These are phyloP conservation scores for Cylas formicarius DNA, from an alignment of 1,140 invertebrate species.

Conservation along the genomic window DNA sequence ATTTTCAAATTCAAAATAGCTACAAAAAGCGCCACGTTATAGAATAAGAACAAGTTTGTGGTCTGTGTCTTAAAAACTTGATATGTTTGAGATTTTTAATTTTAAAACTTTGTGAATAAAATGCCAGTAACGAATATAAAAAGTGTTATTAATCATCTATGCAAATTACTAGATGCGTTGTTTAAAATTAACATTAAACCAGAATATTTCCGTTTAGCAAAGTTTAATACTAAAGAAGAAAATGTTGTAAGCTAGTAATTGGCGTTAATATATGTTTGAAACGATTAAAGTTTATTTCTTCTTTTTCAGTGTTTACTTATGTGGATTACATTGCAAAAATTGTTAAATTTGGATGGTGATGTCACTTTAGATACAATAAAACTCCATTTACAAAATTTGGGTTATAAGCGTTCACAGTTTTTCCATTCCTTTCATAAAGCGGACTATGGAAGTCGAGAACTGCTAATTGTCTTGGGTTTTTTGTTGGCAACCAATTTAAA, in stretches of 20 bases:
- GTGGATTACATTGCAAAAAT: no score
- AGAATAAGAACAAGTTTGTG: no score
- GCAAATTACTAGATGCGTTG: slow-evolving; percentile 11
- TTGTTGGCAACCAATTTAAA: slow-evolving; percentile 1
- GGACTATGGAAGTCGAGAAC: slow-evolving; percentile 10
- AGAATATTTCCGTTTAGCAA: slow-evolving; percentile 17
- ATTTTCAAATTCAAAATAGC: no score
- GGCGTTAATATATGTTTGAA: no score
- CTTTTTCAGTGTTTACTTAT: no score
- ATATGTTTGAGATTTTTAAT: no score
- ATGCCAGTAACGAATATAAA: slow-evolving; percentile 15
- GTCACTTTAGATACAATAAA: no score
- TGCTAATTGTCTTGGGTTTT: slow-evolving; percentile 10
- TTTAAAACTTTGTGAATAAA: no score
- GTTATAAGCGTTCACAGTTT: slow-evolving; percentile 11
- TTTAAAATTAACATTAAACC: slow-evolving; percentile 16
- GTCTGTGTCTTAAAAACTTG: no score
- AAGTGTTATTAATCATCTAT: slow-evolving; percentile 10
- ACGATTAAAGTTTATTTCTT: no score
- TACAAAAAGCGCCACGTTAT: no score
- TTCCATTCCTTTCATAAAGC: background rate
- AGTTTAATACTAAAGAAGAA: slow-evolving; percentile 18
- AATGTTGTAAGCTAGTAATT: slow-evolving; percentile 16
- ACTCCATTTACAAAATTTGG: background rate
- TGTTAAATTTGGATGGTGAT: no score